phyloP scores from a whole-genome alignment of 2,888 invertebrate species.

The Philhelius pedissequus region DNA sequence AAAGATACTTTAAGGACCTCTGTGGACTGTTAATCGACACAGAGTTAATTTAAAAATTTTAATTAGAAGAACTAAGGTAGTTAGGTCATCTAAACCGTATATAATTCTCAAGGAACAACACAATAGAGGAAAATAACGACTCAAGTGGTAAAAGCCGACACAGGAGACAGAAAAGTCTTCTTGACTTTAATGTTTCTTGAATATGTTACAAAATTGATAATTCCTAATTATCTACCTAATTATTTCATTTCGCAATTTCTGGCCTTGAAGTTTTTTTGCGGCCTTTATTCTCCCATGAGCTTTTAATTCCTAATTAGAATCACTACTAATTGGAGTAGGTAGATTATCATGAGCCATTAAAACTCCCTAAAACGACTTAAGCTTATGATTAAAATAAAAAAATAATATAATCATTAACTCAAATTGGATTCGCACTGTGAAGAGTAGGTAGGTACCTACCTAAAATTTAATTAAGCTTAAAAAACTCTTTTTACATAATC shows the following conservation, averaged over 20 bases:
- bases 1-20: no score
- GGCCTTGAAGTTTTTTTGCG: background rate
- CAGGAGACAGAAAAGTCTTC: no score
- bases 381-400: background rate
- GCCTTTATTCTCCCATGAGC: background rate
- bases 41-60: no score
- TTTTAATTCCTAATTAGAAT: background rate
- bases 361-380: background rate
- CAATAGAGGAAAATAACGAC: no score
- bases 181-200: no score
- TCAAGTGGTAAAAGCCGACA: no score
- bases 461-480: constrained; percentile 23
- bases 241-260: background rate
- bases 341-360: background rate
- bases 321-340: background rate
- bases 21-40: no score
- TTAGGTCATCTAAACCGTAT: no score
- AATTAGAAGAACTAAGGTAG: no score
- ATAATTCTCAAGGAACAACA: no score
- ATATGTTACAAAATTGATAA: no score
- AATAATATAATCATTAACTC: constrained; percentile 61
- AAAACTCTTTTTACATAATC: constrained; percentile 50
- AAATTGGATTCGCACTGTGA: constrained; percentile 3
- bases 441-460: background rate
- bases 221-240: no score